Conservation (phyloP, 2,888 invertebrate species). For the Blastobasis lacticolella region DNA sequence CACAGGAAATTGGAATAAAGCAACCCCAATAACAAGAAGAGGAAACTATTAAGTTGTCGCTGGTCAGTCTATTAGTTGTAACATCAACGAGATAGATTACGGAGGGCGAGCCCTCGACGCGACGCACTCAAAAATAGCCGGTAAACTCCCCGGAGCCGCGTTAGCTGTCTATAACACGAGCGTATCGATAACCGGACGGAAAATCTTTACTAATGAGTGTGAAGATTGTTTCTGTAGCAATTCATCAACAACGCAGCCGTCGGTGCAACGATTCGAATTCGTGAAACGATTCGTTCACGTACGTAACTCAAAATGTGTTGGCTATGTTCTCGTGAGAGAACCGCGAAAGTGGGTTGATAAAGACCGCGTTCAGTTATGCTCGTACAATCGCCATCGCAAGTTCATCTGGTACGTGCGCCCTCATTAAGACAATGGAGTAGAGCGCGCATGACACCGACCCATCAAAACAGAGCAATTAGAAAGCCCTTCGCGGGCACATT, state of each 20-base stretch:
- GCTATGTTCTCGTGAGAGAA: neutral
- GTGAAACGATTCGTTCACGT: too few relatives aligned
- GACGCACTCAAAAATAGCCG: conserved; percentile 36
- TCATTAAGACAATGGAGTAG: conserved; percentile 8
- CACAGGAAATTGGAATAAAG: conserved; percentile 15
- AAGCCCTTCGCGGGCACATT: conserved; percentile 36
- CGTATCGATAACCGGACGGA: too few relatives aligned
- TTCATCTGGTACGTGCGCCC: conserved; percentile 9
- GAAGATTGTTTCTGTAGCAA: too few relatives aligned
- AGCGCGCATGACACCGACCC: conserved; percentile 18
- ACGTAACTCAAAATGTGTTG: too few relatives aligned
- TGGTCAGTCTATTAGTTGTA: conserved; percentile 45
- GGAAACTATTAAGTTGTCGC: conserved; percentile 69
- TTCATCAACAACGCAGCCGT: too few relatives aligned
- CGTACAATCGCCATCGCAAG: conserved; percentile 1
- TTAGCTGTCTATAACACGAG: neutral
- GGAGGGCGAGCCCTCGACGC: conserved; percentile 25
- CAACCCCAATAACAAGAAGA: conserved; percentile 27
- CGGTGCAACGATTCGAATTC: too few relatives aligned
- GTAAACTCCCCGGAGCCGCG: conserved; percentile 14
- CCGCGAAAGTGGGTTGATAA: conserved; percentile 3
- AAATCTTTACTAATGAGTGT: too few relatives aligned
- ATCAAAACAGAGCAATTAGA: conserved; percentile 34
- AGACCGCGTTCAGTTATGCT: conserved; percentile 3
- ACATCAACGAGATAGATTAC: conserved; percentile 54